phyloP scores from a whole-genome alignment of 1,140 invertebrate species.

The Aphelinus certus region DNA sequence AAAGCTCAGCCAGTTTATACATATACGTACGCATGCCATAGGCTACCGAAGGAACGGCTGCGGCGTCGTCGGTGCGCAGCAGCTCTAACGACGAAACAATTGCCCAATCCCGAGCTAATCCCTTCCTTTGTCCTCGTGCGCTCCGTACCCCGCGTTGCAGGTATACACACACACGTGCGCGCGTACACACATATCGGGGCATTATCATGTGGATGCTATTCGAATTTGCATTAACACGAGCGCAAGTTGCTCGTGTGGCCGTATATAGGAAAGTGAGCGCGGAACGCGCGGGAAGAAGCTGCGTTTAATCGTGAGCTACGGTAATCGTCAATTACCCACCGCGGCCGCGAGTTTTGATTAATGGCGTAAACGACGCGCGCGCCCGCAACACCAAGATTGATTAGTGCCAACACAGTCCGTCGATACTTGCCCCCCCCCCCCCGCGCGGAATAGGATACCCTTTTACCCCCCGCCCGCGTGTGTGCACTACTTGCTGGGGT shows the following conservation, averaged over 20 bases:
- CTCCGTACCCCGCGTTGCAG: neutral
- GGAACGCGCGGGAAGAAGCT: slow-evolving; percentile 5
- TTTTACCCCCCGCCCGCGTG: neutral
- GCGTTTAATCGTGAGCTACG: slow-evolving; percentile 20
- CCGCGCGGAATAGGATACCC: slow-evolving; percentile 18
- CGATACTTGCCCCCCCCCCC: slow-evolving; percentile 4
- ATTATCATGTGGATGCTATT: slow-evolving; percentile 35
- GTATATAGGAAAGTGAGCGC: neutral
- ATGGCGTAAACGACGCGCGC: slow-evolving; percentile 3
- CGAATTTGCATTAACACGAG: slow-evolving; percentile 35
- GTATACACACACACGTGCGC: neutral
- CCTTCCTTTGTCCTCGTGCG: slow-evolving; percentile 4
- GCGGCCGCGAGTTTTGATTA: slow-evolving; percentile 28
- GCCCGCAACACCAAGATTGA: slow-evolving; percentile 16
- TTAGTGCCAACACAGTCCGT: slow-evolving; percentile 1
- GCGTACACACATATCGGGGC: neutral
- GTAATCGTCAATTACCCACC: slow-evolving; percentile 34
- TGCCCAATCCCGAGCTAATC: slow-evolving; percentile 25
- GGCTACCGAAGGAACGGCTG: too few relatives aligned
- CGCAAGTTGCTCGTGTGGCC: neutral
- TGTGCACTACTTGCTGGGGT: neutral
- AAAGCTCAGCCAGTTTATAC: too few relatives aligned
- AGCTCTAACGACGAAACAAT: slow-evolving; percentile 22
- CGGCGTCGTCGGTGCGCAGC: too few relatives aligned
- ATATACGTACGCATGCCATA: too few relatives aligned